Evolutionary conservation across 2,113 vertebrate species (phyloP), one percentile per base, ranked within the genome.

Genomic region (Coreoperca whiteheadi): DNA sequence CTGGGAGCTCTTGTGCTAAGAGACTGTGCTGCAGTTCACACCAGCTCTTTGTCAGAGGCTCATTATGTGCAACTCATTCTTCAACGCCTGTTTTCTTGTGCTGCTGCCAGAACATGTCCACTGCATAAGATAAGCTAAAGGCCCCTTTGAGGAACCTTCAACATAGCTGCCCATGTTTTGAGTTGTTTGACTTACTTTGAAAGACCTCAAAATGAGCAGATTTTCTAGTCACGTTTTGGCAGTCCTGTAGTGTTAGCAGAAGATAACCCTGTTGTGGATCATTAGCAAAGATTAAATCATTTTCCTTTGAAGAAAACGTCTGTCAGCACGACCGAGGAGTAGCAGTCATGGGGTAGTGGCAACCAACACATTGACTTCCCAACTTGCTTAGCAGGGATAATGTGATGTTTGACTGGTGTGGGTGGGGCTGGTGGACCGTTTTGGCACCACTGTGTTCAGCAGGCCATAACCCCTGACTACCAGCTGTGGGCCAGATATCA

Each of bases 391-490:
- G 78, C 57, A 60, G 76, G 48, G 25, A 74, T 56, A 50, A 65
- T 87, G 57, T 68, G 81, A 82, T 84, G 57, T 86, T 80, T 66
- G 66, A 77, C 63, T 15, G 76, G 50, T 74, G 59, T 86, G 78
- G 77, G 83, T 50, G 61, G 43, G 71, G 30, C 66, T 67, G 30
- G 28, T 56, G 83, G 50, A 77, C 54, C 20, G 72, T 93, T 93
- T 93, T 94, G 89, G 89, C 91, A 88, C 77, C 84, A 32, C 34
- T 87, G 81, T 84, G 75, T 82, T 80, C 59, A 88, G 61, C 85
- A 89, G 90, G 83, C 93, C 91, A 91, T 93, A 91, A 92, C 94
- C 92, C 82, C 79, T 87, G 88, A 90, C 90, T 91, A 94, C 88
- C 94, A 94, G 92, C 86, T 88, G 90, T 61, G 73, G 65, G 81